Conservation (phyloP, 2,797 vertebrate species). For the Botia almorhae region DNA sequence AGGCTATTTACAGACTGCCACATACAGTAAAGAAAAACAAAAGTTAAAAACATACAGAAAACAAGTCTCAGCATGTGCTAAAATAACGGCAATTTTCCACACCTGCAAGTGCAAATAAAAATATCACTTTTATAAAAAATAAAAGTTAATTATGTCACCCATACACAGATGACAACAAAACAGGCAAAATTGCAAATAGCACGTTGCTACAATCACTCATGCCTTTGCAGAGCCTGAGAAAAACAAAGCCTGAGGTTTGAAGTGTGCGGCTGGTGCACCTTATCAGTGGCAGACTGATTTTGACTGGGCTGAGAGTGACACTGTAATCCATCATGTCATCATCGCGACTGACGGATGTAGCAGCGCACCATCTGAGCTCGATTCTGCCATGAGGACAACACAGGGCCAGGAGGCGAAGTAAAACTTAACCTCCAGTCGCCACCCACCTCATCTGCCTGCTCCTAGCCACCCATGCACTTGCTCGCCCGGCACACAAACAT, state of each 20-base stretch:
- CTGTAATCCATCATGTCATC: constrained; percentile 88
- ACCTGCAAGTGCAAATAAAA: background rate
- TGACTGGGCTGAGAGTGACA: constrained; percentile 85
- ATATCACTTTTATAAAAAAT: background rate
- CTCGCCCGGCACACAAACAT: too few species aligned
- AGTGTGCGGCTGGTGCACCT: constrained; percentile 66
- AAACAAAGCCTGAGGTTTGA: constrained; percentile 24
- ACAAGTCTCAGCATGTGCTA: background rate
- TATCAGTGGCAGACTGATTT: constrained; percentile 81
- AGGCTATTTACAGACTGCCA: background rate
- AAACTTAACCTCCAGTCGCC: constrained; percentile 70
- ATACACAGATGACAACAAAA: constrained; percentile 1
- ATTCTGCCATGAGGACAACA: constrained; percentile 69
- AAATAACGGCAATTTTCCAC: background rate
- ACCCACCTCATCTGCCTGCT: constrained; percentile 72
- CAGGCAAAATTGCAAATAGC: background rate
- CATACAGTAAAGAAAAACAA: background rate
- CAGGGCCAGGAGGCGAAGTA: constrained; percentile 22
- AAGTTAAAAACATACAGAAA: too few species aligned
- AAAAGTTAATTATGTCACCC: background rate
- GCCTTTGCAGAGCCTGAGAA: constrained; percentile 56
- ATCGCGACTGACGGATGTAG: constrained; percentile 74
- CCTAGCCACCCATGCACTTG: constrained; percentile 65
- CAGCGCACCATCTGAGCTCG: constrained; percentile 75
- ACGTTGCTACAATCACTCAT: background rate